Percentiles rank a stretch among this genome's conserved stretches.
phyloP scores from a whole-genome alignment of 2,888 invertebrate genomes.

The Agriopis marginaria region DNA sequence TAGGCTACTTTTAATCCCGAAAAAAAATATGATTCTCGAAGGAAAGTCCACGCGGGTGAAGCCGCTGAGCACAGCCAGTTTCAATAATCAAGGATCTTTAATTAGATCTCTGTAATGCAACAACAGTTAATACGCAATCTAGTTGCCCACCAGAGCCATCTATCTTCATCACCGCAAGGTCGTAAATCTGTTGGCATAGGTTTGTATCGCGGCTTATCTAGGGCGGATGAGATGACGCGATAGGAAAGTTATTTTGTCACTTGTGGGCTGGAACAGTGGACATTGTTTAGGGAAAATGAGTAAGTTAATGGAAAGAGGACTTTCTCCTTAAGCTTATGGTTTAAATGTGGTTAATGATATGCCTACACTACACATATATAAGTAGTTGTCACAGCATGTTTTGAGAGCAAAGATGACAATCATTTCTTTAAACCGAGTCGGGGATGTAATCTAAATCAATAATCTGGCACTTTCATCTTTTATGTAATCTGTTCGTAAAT shows the following conservation, averaged over 20 bases:
- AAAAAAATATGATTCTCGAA: too few relatives aligned
- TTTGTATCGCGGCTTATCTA: slow-evolving; percentile 37
- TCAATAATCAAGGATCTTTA: slow-evolving; percentile 1
- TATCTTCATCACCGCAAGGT: slow-evolving; percentile 52
- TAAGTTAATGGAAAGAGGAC: slow-evolving; percentile 3
- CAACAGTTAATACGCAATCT: slow-evolving; percentile 30
- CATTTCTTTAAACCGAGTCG: too few relatives aligned
- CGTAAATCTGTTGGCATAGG: slow-evolving; percentile 53
- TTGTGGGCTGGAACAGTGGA: slow-evolving; percentile 23
- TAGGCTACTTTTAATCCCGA: too few relatives aligned
- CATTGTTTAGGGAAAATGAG: slow-evolving; percentile 28
- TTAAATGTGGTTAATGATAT: neutral
- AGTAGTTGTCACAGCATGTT: neutral
- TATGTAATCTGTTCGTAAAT: too few relatives aligned
- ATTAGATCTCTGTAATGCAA: slow-evolving; percentile 8
- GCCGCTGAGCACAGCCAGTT: too few relatives aligned
- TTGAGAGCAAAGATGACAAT: neutral
- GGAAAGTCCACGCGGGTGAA: too few relatives aligned
- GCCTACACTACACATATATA: neutral
- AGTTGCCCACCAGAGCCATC: slow-evolving; percentile 47
- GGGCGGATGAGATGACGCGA: slow-evolving; percentile 39
- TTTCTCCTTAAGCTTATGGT: slow-evolving; percentile 1
- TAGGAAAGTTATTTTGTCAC: slow-evolving; percentile 40
- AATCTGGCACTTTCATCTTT: too few relatives aligned
- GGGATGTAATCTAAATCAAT: too few relatives aligned